These are phyloP conservation scores for Perognathus longimembris DNA, from an alignment of 2,113 vertebrate species.

Conservation along the genomic window DNA sequence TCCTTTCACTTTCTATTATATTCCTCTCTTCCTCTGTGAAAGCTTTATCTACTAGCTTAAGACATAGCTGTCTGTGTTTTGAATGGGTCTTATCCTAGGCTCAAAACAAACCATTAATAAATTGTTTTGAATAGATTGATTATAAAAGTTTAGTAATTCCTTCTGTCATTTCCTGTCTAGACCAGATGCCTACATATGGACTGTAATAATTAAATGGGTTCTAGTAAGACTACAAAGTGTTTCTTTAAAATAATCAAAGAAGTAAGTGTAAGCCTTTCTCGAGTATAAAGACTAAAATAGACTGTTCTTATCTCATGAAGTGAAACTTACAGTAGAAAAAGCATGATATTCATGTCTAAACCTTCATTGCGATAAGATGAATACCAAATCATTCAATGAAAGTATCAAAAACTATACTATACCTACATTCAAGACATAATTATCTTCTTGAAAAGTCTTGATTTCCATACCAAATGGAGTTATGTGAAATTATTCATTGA, in stretches of 20 bases:
- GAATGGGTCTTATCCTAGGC: background rate
- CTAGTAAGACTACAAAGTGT: background rate
- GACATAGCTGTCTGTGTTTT: background rate
- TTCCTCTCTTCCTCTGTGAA: background rate
- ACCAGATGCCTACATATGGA: background rate
- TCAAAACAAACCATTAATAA: background rate
- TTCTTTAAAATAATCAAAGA: background rate
- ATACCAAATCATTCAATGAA: background rate
- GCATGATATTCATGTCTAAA: background rate
- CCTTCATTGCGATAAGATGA: background rate
- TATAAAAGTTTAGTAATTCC: background rate
- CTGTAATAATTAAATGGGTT: background rate
- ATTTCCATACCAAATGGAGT: background rate
- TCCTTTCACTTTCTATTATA: background rate
- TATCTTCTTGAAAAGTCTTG: background rate
- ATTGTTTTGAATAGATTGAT: background rate
- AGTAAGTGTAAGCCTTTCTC: background rate
- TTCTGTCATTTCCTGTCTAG: background rate
- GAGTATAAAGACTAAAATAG: background rate
- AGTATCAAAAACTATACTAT: background rate
- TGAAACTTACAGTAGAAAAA: background rate
- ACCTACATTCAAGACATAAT: background rate
- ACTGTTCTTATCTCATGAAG: background rate
- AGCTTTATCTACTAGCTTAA: background rate
- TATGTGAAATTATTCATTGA: background rate